Conservation (phyloP, 2,113 vertebrate species). For the Bufo gargarizans region DNA sequence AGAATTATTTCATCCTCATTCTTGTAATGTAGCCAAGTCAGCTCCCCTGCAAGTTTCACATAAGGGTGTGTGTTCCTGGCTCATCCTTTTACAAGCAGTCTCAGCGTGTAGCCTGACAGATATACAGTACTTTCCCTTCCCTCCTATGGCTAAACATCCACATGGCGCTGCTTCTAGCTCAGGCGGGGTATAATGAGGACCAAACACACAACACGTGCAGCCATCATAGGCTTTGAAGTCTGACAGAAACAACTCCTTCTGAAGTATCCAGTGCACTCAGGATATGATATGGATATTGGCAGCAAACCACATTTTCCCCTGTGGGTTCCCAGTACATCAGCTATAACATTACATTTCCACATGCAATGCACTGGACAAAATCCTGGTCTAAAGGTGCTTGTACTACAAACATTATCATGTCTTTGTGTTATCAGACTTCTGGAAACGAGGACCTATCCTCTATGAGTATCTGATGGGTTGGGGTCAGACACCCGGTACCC, state of each 20-base stretch:
- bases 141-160: constrained; percentile 18
- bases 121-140: background rate
- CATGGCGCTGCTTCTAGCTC: background rate
- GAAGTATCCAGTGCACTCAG: background rate
- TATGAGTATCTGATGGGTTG: too few species aligned
- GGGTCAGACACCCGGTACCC: too few species aligned
- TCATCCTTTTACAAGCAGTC: constrained; percentile 29
- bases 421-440: too few species aligned
- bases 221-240: background rate
- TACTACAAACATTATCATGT: too few species aligned
- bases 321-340: background rate
- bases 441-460: too few species aligned
- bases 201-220: constrained; percentile 41
- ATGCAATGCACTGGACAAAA: too few species aligned
- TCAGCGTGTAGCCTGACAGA: background rate
- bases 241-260: constrained; percentile 6
- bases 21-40: background rate
- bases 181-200: background rate
- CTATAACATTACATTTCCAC: background rate
- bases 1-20: background rate
- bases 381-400: too few species aligned
- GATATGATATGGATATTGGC: background rate
- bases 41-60: background rate
- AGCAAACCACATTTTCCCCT: background rate
- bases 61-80: constrained; percentile 45